Conservation (phyloP, 2,113 vertebrate genomes). For the Pluvianellus socialis region DNA sequence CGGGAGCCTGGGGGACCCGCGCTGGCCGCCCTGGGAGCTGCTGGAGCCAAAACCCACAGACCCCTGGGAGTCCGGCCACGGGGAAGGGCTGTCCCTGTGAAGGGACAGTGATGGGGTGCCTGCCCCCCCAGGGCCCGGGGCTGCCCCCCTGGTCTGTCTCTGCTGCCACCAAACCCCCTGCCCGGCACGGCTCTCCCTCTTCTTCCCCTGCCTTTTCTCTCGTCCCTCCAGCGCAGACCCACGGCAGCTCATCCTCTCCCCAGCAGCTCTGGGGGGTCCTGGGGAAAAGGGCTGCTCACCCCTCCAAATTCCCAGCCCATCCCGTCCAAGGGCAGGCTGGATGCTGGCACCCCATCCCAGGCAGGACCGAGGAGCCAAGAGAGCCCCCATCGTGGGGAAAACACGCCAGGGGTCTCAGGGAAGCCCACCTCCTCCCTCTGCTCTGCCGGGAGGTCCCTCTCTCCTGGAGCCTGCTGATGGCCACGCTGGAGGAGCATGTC, state of each 20-base stretch:
- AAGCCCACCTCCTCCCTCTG: neutral
- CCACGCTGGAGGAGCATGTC: fast-evolving
- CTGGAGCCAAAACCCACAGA: neutral
- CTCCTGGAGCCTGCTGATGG: fast-evolving
- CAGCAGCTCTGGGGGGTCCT: neutral
- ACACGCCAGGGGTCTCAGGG: neutral
- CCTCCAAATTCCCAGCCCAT: neutral
- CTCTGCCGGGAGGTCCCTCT: neutral
- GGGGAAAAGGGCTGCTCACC: neutral
- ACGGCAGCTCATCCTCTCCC: neutral
- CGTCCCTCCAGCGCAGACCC: neutral
- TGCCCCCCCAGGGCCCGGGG: neutral
- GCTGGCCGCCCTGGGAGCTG: neutral
- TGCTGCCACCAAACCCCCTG: neutral
- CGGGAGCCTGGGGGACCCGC: neutral
- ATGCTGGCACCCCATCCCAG: neutral
- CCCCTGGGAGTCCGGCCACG: fast-evolving
- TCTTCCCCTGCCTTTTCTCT: fast-evolving
- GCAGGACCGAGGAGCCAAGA: neutral
- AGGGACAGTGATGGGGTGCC: fast-evolving
- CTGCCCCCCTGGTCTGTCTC: neutral
- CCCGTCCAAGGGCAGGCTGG: neutral
- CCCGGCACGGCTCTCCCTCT: fast-evolving
- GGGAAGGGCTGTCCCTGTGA: neutral
- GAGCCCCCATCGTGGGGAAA: fast-evolving